A percentile compares a stretch with the other conserved stretches of the same genome.
Conservation (phyloP, 2,888 invertebrate species). For the Dicroscelio sp. region DNA sequence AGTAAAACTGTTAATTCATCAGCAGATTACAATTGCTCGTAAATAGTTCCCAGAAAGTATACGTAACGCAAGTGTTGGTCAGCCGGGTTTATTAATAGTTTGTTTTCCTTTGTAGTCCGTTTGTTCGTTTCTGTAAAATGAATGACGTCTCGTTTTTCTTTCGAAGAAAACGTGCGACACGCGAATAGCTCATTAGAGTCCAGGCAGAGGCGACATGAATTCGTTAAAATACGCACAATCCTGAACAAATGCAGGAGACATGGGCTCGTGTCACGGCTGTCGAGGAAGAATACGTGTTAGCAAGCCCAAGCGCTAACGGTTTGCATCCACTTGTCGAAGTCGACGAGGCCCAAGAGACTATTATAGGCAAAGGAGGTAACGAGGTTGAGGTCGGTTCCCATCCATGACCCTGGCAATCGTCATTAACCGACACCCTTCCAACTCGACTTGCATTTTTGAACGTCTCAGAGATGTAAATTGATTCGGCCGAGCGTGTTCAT, state of each 20-base stretch:
- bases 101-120: conserved; percentile 65
- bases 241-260: conserved; percentile 69
- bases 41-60: conserved; percentile 38
- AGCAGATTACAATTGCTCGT: conserved; percentile 50
- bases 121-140: conserved; percentile 55
- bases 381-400: conserved; percentile 86
- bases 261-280: conserved; percentile 75
- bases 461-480: conserved; percentile 47
- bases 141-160: conserved; percentile 70
- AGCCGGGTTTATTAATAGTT: conserved; percentile 67
- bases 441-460: conserved; percentile 58
- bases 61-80: conserved; percentile 36
- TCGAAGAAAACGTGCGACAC: conserved; percentile 62
- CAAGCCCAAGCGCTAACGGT: conserved; percentile 78
- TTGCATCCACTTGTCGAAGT: conserved; percentile 84
- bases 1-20: conserved; percentile 40
- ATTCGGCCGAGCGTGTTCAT: neutral
- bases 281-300: conserved; percentile 56
- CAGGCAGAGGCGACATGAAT: conserved; percentile 53
- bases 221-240: conserved; percentile 68
- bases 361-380: conserved; percentile 84
- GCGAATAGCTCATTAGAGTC: conserved; percentile 67
- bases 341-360: conserved; percentile 66
- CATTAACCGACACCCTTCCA: conserved; percentile 80
- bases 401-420: conserved; percentile 85